Evolutionary conservation across 92 coral and sea anemone species (phyloP).

Genomic region (Anthopleura xanthogrammica): DNA sequence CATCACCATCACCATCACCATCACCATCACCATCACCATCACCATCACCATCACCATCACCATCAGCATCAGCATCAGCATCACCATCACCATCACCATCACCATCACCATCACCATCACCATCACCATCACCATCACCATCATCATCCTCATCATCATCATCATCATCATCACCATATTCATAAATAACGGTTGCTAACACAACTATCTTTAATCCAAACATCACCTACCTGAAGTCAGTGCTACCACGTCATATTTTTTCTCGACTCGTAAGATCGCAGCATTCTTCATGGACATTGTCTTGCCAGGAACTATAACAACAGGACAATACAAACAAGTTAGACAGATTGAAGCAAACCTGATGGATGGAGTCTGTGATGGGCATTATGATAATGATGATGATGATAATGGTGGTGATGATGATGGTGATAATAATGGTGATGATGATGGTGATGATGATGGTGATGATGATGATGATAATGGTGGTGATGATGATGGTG

Average conservation of each 20-base stretch:
- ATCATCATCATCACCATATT: not conserved
- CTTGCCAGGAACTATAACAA: conserved; percentile 6
- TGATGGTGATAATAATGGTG: no score
- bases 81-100: no score
- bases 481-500: no score
- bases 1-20: no score
- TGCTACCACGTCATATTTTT: conserved; percentile 70
- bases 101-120: no score
- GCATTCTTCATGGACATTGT: conserved; percentile 50
- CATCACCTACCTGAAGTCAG: conserved; percentile 60
- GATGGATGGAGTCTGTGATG: not conserved
- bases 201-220: no score
- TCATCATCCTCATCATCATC: no score
- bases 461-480: no score
- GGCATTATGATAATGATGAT: no score
- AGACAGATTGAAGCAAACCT: not conserved
- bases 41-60: not conserved
- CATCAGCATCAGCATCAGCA: not conserved
- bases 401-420: not conserved
- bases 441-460: no score
- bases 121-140: no score
- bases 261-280: conserved; percentile 60
- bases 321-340: not conserved
- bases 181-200: not conserved
- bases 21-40: not conserved